Conservation (phyloP, 2,797 vertebrate genomes). For the Avahi laniger region DNA sequence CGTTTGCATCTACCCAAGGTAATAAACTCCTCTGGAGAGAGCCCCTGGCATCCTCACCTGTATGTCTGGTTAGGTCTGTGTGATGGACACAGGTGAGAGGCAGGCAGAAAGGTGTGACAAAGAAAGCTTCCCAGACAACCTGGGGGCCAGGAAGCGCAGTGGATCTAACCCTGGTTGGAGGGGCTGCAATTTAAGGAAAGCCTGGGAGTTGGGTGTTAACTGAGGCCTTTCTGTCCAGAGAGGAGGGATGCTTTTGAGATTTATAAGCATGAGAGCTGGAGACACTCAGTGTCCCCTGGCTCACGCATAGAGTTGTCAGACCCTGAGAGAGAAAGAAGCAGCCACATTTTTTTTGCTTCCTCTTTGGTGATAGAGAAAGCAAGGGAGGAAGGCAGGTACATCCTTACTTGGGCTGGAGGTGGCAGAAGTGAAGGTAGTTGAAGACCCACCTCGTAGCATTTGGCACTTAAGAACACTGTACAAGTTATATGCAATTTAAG, state of each 20-base stretch:
- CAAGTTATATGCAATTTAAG: not conserved
- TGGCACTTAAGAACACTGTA: not conserved
- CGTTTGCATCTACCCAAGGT: not conserved
- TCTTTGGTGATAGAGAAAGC: not conserved
- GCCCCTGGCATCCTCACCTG: not conserved
- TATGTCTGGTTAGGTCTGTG: not conserved
- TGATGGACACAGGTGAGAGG: not conserved
- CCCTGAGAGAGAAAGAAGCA: not conserved
- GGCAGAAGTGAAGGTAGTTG: not conserved
- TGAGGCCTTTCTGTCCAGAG: not conserved
- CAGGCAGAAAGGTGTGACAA: not conserved
- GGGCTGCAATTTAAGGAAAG: not conserved
- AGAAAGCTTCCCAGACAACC: not conserved
- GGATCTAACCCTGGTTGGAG: not conserved
- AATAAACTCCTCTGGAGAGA: not conserved
- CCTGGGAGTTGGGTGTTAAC: not conserved
- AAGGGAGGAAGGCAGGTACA: not conserved
- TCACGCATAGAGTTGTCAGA: not conserved
- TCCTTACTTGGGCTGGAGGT: not conserved
- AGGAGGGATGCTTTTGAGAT: not conserved
- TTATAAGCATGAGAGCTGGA: not conserved
- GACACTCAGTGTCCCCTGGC: not conserved
- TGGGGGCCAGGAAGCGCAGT: not conserved
- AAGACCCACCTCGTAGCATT: not conserved
- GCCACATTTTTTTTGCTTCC: not conserved